Conservation (phyloP, 2,888 invertebrate genomes). For the Vandiemenella viatica region DNA sequence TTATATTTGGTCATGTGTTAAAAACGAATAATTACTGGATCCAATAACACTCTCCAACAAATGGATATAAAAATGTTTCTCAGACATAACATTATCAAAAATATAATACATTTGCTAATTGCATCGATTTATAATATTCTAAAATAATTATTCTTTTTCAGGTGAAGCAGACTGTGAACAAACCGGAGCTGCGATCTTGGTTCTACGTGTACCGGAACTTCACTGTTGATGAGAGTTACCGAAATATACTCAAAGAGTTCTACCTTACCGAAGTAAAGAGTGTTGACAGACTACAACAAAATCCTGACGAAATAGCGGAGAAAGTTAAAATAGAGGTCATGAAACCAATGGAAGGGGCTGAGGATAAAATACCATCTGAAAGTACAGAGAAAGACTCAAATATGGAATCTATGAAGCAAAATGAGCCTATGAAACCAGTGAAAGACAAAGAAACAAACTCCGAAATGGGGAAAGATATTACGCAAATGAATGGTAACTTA, state of each 20-base stretch:
- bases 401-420: neutral
- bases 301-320: neutral
- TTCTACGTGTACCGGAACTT: slow-evolving; percentile 52
- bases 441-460: neutral
- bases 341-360: neutral
- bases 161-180: slow-evolving; percentile 26
- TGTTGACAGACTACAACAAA: neutral
- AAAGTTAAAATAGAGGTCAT: neutral
- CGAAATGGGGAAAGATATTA: slow-evolving; percentile 18
- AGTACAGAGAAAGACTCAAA: neutral
- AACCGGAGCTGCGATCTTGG: slow-evolving; percentile 48
- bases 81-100: no score
- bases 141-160: no score
- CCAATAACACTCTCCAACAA: no score
- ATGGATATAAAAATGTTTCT: no score
- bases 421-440: neutral
- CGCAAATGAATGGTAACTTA: no score
- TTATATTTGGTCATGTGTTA: no score
- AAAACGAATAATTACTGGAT: no score
- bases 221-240: slow-evolving; percentile 43
- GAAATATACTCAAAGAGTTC: slow-evolving; percentile 38
- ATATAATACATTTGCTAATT: no score
- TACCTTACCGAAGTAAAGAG: slow-evolving; percentile 44
- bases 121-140: no score
- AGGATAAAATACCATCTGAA: neutral